Evolutionary conservation across 2,888 invertebrate species (phyloP), one percentile per base, ranked within the genome.

Genomic region (Liodrosophila aerea): DNA sequence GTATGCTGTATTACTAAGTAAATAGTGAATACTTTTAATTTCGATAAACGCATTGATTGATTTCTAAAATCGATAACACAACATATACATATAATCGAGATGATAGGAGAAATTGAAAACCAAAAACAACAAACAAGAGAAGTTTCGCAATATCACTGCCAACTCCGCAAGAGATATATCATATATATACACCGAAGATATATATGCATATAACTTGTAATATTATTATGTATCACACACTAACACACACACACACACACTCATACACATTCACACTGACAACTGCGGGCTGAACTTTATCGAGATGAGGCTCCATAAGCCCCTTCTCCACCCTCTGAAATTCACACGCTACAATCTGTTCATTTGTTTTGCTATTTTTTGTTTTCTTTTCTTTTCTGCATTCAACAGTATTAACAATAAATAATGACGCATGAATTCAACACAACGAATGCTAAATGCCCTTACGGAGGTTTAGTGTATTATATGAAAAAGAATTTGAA

Each of bases 131-230:
- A 36, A 47, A 9, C 13, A 39, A 39, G 63, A 46, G 34, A 47
- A 61, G 82, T 84, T 84, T 81, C 71, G 81, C 86, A 81, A 81
- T 70, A 81, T 81, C 81, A 81, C 81, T 81, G 81, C 81, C 81
- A 81, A 77, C 69, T 86, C 66, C 57, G 62, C 63, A 76, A 85
- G 68, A 85, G 62, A 78, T 78, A 60, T 69, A 82, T 73, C 69
- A 61, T 51, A 71, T 54, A 69, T 43, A 39, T 62, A 57, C 5
- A 22, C 22, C 39, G n/a, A 59, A 52, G 52, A 22, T 53, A 16
- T 50, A 54, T 60, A 40, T 61, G 27, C 59, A 27, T 50, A 33
- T 58, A 47, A 44, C 49, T 58, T 49, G 30, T 31, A 44, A 47
- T 68, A 49, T n/a, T 65, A 60, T 64, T 69, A 70, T 68, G 46